Evolutionary conservation across 2,113 vertebrate species (phyloP).

Genomic region (Anoplopoma fimbria): DNA sequence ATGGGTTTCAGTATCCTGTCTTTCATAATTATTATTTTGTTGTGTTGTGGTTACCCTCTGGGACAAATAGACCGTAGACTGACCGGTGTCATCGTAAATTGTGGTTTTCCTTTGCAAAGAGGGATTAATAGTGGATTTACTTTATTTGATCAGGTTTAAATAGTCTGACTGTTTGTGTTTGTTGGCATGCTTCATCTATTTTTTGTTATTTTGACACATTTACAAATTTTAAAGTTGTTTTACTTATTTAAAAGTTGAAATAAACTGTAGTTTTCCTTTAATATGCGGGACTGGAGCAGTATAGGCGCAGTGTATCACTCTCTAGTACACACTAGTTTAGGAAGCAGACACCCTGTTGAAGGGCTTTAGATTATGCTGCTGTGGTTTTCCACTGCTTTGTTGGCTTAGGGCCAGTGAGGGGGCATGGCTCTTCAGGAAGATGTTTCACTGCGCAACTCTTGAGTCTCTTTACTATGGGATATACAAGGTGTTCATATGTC

Average conservation of each 20-base stretch:
- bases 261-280: background rate
- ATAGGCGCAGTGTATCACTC: background rate
- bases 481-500: background rate
- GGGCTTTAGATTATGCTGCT: slow-evolving; percentile 45
- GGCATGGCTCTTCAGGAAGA: slow-evolving; percentile 13
- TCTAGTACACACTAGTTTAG: slow-evolving; percentile 5
- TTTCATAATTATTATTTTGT: too few species aligned
- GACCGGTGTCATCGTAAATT: background rate
- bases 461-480: background rate
- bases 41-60: background rate
- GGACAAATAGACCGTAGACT: too few species aligned
- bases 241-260: background rate
- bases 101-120: background rate
- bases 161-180: background rate
- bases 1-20: background rate
- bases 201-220: background rate
- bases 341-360: slow-evolving; percentile 28
- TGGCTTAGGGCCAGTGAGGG: slow-evolving; percentile 38
- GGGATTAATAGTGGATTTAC: background rate
- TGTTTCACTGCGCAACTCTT: slow-evolving; percentile 41
- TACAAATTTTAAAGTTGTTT: background rate
- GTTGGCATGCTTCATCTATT: background rate
- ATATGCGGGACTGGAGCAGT: background rate
- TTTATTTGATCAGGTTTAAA: background rate
- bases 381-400: slow-evolving; percentile 41